These are phyloP conservation scores for Aleiodes alternator DNA, from an alignment of 2,888 invertebrate species.

Conservation along the genomic window DNA sequence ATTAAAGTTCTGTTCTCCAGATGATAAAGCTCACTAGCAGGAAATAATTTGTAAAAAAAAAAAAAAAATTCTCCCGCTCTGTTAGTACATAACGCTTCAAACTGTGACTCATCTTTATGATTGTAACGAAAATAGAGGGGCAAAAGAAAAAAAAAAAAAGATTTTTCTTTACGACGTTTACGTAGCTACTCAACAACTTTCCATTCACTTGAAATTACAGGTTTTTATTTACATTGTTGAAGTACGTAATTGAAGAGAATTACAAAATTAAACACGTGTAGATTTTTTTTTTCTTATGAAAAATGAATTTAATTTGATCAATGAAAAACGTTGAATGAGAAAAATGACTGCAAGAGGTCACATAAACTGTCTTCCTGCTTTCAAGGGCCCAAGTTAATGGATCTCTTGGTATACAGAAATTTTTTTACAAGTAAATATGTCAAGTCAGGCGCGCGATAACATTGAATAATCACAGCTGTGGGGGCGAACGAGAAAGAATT, in stretches of 20 bases:
- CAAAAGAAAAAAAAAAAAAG: too few relatives aligned
- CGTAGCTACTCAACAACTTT: too few relatives aligned
- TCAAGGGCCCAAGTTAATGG: conserved; percentile 3
- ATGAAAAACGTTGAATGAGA: conserved; percentile 2
- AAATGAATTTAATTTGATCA: not conserved
- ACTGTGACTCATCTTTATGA: too few relatives aligned
- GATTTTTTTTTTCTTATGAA: not conserved
- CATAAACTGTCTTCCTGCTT: not conserved
- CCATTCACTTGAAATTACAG: too few relatives aligned
- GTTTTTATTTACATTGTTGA: too few relatives aligned
- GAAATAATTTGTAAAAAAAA: too few relatives aligned
- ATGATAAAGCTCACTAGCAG: not conserved
- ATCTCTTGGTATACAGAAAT: not conserved
- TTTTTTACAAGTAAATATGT: not conserved
- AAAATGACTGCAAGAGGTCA: conserved; percentile 1
- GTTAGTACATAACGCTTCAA: too few relatives aligned
- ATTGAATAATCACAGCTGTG: conserved; percentile 23
- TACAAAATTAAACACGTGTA: too few relatives aligned
- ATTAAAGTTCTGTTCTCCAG: not conserved
- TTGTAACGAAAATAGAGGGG: too few relatives aligned
- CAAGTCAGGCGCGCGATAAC: not conserved
- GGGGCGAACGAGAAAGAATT: not conserved
- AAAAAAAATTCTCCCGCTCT: not conserved
- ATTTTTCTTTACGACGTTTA: too few relatives aligned
- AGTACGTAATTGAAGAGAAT: too few relatives aligned